Percentiles rank a stretch among this genome's conserved stretches.
phyloP scores from a whole-genome alignment of 2,113 vertebrate genomes.

The Xenopus laevis region DNA sequence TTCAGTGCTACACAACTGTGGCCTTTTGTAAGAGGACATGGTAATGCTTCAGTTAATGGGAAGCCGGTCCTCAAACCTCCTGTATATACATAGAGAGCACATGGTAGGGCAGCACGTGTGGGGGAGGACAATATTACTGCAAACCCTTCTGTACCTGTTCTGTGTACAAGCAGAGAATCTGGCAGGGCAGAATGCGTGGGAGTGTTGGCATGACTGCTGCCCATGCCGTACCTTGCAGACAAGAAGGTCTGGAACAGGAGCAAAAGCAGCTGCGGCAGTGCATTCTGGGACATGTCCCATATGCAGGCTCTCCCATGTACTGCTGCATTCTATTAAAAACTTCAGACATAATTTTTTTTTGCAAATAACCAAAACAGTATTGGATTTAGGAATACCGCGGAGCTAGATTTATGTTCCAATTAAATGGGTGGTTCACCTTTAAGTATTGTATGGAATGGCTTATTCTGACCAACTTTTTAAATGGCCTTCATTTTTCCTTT shows the following conservation, averaged over 20 bases:
- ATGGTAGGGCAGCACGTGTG: slow-evolving; percentile 35
- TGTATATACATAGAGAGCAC: slow-evolving; percentile 20
- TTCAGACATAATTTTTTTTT: neutral
- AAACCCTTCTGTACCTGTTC: slow-evolving; percentile 38
- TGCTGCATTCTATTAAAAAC: no score
- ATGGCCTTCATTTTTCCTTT: no score
- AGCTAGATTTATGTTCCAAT: no score
- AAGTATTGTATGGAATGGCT: no score
- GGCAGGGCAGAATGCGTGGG: slow-evolving; percentile 35
- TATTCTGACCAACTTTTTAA: no score
- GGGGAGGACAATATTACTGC: slow-evolving; percentile 33
- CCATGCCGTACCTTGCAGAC: slow-evolving; percentile 28
- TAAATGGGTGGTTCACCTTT: no score
- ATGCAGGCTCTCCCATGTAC: no score
- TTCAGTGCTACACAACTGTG: no score
- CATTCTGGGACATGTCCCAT: no score
- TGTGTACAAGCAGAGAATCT: slow-evolving; percentile 21
- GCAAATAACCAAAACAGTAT: no score
- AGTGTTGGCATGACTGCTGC: slow-evolving; percentile 32
- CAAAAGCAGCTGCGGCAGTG: no score
- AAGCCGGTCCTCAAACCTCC: slow-evolving; percentile 9
- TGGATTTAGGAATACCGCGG: no score
- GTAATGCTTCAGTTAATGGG: neutral
- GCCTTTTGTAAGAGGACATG: neutral
- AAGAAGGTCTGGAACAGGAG: slow-evolving; percentile 27